A percentile compares a stretch with the other conserved stretches of the same genome.
Conservation (phyloP, 2,888 invertebrate genomes). For the Andricus curvator region DNA sequence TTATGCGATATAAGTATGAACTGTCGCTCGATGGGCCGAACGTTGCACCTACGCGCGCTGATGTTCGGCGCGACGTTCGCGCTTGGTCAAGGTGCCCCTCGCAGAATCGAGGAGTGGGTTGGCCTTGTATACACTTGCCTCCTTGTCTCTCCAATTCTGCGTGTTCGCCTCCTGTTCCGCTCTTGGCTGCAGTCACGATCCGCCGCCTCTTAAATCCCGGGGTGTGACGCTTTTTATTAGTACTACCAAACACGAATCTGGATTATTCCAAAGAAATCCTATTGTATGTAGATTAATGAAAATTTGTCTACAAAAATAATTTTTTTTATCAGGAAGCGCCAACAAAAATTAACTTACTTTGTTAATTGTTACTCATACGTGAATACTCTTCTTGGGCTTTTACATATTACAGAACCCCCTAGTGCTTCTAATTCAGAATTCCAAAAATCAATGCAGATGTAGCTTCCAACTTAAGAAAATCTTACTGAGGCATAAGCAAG, state of each 20-base stretch:
- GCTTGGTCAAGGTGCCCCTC: conserved; percentile 70
- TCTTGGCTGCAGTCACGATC: conserved; percentile 1
- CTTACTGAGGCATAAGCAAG: too few species aligned
- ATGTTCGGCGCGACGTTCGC: conserved; percentile 54
- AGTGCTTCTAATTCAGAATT: too few species aligned
- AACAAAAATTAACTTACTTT: too few species aligned
- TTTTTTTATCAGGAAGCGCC: not conserved
- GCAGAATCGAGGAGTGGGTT: conserved; percentile 44
- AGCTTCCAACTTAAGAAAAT: too few species aligned
- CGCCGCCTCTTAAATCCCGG: conserved; percentile 15
- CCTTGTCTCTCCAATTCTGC: conserved; percentile 51
- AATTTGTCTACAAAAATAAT: not conserved
- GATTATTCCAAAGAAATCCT: not conserved
- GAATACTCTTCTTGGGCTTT: too few species aligned
- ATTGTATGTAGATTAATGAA: not conserved
- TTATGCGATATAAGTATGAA: conserved; percentile 5
- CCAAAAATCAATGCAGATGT: too few species aligned
- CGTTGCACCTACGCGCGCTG: conserved; percentile 69
- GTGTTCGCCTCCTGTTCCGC: conserved; percentile 2
- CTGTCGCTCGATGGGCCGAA: conserved; percentile 50
- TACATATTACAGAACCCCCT: too few species aligned
- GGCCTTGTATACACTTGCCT: conserved; percentile 53
- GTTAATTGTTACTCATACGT: too few species aligned
- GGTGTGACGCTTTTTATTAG: not conserved
- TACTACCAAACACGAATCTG: not conserved